phyloP scores from a whole-genome alignment of 2,888 invertebrate species.

The Neria commutata region DNA sequence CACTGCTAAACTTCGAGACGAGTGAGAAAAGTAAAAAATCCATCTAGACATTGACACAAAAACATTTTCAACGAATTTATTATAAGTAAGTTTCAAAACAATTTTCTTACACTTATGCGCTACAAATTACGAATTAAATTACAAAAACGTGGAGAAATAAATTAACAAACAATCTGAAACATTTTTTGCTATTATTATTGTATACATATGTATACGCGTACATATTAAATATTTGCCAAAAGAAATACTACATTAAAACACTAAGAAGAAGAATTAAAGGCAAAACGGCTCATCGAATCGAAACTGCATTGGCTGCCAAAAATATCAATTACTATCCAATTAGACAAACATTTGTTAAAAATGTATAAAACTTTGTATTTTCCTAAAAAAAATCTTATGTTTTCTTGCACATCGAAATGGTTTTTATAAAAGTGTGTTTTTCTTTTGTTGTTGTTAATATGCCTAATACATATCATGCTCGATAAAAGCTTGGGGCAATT shows the following conservation, averaged over 20 bases:
- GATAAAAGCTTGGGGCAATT: no score
- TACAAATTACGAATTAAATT: no score
- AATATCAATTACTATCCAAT: not conserved
- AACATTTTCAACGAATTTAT: constrained; percentile 20
- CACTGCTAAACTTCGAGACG: no score
- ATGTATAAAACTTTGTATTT: constrained; percentile 20
- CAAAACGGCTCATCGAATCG: not conserved
- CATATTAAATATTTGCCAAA: constrained; percentile 4
- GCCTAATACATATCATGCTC: not conserved
- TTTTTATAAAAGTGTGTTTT: not conserved
- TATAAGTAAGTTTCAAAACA: not conserved
- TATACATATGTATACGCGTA: not conserved
- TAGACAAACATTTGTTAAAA: not conserved
- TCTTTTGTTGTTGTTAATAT: not conserved
- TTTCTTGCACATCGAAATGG: not conserved
- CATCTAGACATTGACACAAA: constrained; percentile 25
- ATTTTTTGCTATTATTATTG: not conserved
- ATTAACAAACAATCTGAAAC: constrained; percentile 18
- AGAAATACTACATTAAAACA: not conserved
- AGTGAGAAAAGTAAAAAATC: no score
- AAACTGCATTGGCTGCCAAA: not conserved
- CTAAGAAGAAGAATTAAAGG: constrained; percentile 13
- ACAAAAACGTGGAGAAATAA: constrained; percentile 5
- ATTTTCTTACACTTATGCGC: no score
- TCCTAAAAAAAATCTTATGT: constrained; percentile 22